Conservation (phyloP, 2,797 vertebrate genomes). For the Falco cherrug region DNA sequence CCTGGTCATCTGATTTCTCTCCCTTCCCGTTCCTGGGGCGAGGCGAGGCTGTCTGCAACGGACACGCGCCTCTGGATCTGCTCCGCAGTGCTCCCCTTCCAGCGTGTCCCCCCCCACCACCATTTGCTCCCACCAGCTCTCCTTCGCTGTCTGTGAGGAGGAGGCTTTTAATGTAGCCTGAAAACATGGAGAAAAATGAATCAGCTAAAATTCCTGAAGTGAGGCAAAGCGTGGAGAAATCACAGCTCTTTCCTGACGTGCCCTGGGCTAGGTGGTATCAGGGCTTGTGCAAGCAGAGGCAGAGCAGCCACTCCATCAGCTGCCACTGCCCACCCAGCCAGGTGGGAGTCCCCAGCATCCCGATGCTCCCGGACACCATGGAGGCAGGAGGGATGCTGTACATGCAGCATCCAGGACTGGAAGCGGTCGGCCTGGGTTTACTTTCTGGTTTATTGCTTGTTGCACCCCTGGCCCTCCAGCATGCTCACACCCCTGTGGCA, state of each 20-base stretch:
- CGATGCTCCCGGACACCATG: accelerated
- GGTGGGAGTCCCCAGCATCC: background rate
- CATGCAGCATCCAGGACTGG: accelerated
- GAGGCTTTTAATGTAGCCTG: background rate
- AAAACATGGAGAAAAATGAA: background rate
- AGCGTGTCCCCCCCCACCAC: background rate
- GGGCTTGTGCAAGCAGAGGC: background rate
- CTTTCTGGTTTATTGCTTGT: background rate
- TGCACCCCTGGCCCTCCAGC: background rate
- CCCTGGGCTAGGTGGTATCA: background rate
- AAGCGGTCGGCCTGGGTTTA: background rate
- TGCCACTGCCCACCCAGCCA: accelerated
- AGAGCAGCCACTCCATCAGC: background rate
- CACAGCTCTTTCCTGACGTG: background rate
- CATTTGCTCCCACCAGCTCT: background rate
- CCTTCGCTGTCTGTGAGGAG: background rate
- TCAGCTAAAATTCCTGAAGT: background rate
- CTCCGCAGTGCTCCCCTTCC: background rate
- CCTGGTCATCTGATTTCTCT: constrained; percentile 34
- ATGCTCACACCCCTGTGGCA: background rate
- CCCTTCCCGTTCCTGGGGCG: constrained; percentile 35
- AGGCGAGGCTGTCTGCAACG: background rate
- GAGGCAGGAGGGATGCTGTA: background rate
- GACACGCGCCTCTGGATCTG: background rate
- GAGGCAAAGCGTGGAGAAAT: background rate